Evolutionary conservation across 2,888 invertebrate genomes (phyloP).

Genomic region (Acholoe squamosa): DNA sequence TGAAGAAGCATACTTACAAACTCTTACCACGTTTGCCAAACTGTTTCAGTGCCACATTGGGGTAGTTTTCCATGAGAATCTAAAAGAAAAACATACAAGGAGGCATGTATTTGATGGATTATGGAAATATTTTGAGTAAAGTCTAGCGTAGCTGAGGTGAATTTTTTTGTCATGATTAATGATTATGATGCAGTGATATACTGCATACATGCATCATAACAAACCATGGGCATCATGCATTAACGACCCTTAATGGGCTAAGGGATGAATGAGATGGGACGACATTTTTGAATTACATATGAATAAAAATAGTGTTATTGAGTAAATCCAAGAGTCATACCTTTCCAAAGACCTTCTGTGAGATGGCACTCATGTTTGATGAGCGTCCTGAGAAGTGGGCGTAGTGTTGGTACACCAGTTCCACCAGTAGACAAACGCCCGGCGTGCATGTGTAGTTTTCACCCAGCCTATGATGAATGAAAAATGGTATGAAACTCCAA

Average conservation of each 20-base stretch:
- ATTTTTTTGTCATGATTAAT: too few relatives aligned
- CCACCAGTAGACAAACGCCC: not conserved
- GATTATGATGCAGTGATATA: too few relatives aligned
- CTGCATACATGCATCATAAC: too few relatives aligned
- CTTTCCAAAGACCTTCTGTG: slow-evolving; percentile 5
- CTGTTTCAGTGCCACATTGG: not conserved
- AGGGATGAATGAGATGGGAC: too few relatives aligned
- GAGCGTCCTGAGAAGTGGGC: not conserved
- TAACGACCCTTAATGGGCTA: too few relatives aligned
- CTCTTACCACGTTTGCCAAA: slow-evolving; percentile 17
- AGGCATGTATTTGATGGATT: too few relatives aligned
- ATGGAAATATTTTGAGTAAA: too few relatives aligned
- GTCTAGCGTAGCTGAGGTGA: too few relatives aligned
- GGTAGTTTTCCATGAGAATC: slow-evolving; percentile 43
- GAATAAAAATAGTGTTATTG: too few relatives aligned
- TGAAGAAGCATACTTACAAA: not conserved
- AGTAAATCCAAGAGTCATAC: too few relatives aligned
- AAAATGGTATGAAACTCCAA: not conserved
- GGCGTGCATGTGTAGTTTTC: slow-evolving; percentile 7
- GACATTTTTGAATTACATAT: too few relatives aligned
- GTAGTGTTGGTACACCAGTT: slow-evolving; percentile 39
- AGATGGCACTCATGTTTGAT: not conserved
- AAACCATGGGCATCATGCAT: too few relatives aligned
- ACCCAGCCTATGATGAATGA: slow-evolving; percentile 2
- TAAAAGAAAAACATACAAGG: not conserved